Conservation (phyloP, 2,888 invertebrate genomes). For the Boloria selene region DNA sequence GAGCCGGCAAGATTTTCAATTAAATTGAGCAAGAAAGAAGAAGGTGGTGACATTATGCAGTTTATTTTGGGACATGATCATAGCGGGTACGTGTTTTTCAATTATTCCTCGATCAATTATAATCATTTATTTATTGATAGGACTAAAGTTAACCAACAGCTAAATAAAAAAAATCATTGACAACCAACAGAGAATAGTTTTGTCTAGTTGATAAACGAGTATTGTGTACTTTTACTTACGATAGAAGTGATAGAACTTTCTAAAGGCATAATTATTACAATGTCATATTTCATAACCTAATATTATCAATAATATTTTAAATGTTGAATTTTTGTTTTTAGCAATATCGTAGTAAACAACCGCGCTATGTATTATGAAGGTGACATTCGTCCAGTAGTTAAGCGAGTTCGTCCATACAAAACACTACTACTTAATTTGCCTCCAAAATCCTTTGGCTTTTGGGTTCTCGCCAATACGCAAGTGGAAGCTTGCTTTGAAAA, state of each 20-base stretch:
- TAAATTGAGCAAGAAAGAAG: slow-evolving; percentile 68
- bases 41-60: slow-evolving; percentile 81
- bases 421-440: slow-evolving; percentile 84
- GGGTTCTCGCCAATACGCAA: slow-evolving; percentile 86
- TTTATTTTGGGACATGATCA: slow-evolving; percentile 75
- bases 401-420: slow-evolving; percentile 75
- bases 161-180: too few species aligned
- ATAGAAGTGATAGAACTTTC: too few species aligned
- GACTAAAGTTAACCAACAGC: background rate
- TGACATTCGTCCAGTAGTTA: slow-evolving; percentile 80
- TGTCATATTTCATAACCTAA: background rate
- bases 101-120: background rate
- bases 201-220: too few species aligned
- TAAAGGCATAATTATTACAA: background rate
- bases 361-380: slow-evolving; percentile 82
- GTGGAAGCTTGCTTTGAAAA: slow-evolving; percentile 79
- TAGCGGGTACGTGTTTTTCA: slow-evolving; percentile 56
- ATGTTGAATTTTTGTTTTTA: slow-evolving; percentile 53
- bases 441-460: slow-evolving; percentile 87
- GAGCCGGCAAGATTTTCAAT: slow-evolving; percentile 81
- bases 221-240: too few species aligned
- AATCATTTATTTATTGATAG: background rate
- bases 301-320: background rate
- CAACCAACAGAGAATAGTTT: too few species aligned
- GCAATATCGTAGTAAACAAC: slow-evolving; percentile 85